Conservation (phyloP, 1,140 invertebrate genomes). For the Trichonephila clavata region DNA sequence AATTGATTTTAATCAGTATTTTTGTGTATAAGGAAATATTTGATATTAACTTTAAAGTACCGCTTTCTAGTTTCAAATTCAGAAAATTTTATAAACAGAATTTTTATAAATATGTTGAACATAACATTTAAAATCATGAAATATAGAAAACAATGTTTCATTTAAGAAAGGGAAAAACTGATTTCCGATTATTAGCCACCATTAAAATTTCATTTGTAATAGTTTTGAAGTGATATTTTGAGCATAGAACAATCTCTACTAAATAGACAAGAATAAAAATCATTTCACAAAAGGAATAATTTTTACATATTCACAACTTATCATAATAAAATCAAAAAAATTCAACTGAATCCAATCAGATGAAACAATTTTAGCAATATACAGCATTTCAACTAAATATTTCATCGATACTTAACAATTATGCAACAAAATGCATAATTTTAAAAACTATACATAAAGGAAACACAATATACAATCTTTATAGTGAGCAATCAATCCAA, state of each 20-base stretch:
- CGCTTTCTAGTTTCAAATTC: too few relatives aligned
- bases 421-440: neutral
- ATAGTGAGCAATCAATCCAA: neutral
- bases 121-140: too few relatives aligned
- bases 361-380: neutral
- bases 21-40: too few relatives aligned
- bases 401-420: neutral
- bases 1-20: too few relatives aligned
- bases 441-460: conserved; percentile 26
- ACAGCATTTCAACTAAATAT: neutral
- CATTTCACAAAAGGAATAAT: neutral
- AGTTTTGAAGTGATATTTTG: neutral
- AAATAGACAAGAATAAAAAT: neutral
- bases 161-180: too few relatives aligned
- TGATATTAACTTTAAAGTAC: too few relatives aligned
- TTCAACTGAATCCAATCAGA: neutral
- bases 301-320: conserved; percentile 9
- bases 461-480: conserved; percentile 13
- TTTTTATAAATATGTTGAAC: too few relatives aligned
- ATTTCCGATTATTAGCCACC: too few relatives aligned
- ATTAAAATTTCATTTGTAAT: too few relatives aligned
- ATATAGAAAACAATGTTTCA: too few relatives aligned
- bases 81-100: too few relatives aligned
- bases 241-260: neutral
- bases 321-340: neutral